Base-by-base conservation (phyloP, 2,797 vertebrate genomes). In the Sebastes elongatus region DNA sequence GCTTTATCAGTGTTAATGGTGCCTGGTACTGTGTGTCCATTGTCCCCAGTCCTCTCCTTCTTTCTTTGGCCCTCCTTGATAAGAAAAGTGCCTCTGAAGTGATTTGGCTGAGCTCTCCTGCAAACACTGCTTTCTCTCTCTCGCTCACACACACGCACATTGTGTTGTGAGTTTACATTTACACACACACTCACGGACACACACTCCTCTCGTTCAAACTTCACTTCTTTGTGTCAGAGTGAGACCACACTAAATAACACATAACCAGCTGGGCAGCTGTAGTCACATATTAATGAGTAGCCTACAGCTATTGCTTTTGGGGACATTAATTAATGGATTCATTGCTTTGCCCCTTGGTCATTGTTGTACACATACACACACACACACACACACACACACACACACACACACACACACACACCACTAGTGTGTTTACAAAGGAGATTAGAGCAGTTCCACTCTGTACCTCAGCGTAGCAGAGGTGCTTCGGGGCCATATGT, bases 381-480 rank as follows among this genome's bases (percentile, higher is more conserved):
- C 53, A 33, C n/a, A n/a, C n/a, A n/a, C n/a, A n/a, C n/a, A n/a
- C 46, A 20, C 77, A 77, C 16, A 46, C 42, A 49, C 46, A 46
- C 38, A 42, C 38, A 16, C 13, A 6, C 38, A 16, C 38, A 14
- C 38, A 14, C 25, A 4, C 25, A 4, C 25, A 25, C 25, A 4
- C 66, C 56, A 72, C 33, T 60, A 66, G 62, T 83, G 84, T 93
- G 92, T 94, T 93, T 94, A 93, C 79, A 92, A 10, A 85, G 81
- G 74, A 91, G 90, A 93, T 90, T 91, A 90, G 84, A 80, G 74
- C 76, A 63, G 90, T 85, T 95, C 88, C 88, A 90, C 78, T 86
- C 89, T 63, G 90, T 92, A 83, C 90, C 87, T 85, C 82, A 56
- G 78, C 1, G 61, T 71, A 80, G 46, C 83, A 82, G 85, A 77